phyloP scores from a whole-genome alignment of 1,140 invertebrate genomes.

The Asbolus verrucosus region DNA sequence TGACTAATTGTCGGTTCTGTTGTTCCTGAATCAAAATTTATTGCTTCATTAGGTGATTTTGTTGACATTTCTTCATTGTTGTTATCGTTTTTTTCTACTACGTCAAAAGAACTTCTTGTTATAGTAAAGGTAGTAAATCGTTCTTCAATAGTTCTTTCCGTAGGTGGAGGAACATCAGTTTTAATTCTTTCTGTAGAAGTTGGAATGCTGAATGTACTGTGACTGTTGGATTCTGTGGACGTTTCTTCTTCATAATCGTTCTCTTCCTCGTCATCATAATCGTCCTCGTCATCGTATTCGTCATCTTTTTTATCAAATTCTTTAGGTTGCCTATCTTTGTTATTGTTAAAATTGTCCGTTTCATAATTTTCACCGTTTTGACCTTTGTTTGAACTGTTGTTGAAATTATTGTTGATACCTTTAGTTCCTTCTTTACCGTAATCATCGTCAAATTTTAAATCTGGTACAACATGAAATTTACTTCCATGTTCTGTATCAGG shows the following conservation, averaged over 20 bases:
- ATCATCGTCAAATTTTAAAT: conserved; percentile 11
- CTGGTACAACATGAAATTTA: conserved; percentile 14
- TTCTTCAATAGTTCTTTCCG: no score
- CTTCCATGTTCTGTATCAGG: conserved; percentile 23
- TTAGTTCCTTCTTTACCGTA: no score
- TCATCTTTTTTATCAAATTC: conserved; percentile 7
- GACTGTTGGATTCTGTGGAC: not conserved
- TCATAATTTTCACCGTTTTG: no score
- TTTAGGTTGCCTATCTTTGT: no score
- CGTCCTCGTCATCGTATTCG: conserved; percentile 39
- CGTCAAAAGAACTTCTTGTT: no score
- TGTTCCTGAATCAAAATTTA: conserved; percentile 1
- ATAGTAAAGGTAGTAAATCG: no score
- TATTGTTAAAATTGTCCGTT: no score
- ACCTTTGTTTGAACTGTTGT: no score
- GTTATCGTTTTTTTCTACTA: conserved; percentile 16
- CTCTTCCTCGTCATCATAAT: conserved; percentile 47
- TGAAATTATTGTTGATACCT: no score
- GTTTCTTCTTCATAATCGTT: conserved; percentile 27
- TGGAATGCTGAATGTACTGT: not conserved
- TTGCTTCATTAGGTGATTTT: conserved; percentile 9
- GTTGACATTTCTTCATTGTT: conserved; percentile 10
- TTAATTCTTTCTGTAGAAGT: not conserved
- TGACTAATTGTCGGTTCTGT: not conserved
- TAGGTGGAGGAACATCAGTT: not conserved